A percentile compares a stretch with the other conserved stretches of the same genome.
Conservation (phyloP, 1,140 invertebrate species). For the Leguminivora glycinivorella region DNA sequence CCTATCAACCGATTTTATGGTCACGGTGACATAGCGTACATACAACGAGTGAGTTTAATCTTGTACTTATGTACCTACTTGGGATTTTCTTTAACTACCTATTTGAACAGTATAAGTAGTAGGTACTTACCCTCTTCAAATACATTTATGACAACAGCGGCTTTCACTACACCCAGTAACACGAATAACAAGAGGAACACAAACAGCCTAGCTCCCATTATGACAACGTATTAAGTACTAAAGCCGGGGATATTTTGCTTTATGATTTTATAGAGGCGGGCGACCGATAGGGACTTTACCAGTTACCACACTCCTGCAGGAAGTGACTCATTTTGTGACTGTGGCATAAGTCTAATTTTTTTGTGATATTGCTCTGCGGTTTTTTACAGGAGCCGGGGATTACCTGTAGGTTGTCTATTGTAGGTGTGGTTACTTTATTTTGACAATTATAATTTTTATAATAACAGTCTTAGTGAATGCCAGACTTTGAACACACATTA, state of each 20-base stretch:
- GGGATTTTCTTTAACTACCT: too few species aligned
- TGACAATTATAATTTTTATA: too few species aligned
- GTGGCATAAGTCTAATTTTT: neutral
- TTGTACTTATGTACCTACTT: too few species aligned
- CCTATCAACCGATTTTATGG: too few species aligned
- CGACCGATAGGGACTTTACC: neutral
- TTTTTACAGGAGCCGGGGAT: neutral
- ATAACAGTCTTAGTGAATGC: too few species aligned
- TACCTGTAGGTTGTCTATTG: neutral
- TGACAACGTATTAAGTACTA: conserved; percentile 9
- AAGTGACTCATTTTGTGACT: neutral
- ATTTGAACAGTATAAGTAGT: too few species aligned
- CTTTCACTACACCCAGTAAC: conserved; percentile 16
- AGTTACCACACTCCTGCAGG: neutral
- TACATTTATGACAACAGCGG: conserved; percentile 9
- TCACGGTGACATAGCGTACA: too few species aligned
- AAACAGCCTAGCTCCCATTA: conserved; percentile 6
- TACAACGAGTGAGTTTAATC: too few species aligned
- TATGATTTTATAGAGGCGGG: neutral
- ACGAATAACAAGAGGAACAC: neutral
- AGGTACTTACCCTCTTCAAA: conserved; percentile 27
- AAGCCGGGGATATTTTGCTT: neutral
- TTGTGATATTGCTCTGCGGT: conserved; percentile 1
- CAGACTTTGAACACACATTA: too few species aligned
- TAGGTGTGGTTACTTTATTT: too few species aligned